Conservation (phyloP, 2,888 invertebrate genomes). For the Drosophila kokeensis region DNA sequence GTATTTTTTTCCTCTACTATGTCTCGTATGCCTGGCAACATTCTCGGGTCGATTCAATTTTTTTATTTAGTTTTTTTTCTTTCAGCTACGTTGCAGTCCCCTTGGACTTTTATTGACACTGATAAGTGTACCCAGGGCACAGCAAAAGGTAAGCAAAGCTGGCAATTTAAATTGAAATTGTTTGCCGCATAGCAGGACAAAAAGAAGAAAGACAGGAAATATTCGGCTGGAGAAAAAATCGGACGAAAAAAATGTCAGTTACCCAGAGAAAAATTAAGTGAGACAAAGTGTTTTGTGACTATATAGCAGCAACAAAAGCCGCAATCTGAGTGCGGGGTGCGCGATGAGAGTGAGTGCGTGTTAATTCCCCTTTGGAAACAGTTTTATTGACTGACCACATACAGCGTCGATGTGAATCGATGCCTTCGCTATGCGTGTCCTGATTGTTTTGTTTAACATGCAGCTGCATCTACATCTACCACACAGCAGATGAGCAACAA, state of each 20-base stretch:
- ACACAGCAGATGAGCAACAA: conserved; percentile 2
- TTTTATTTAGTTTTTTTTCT: conserved; percentile 24
- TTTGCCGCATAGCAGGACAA: conserved; percentile 67
- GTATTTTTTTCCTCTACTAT: conserved; percentile 1
- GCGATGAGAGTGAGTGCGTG: conserved; percentile 47
- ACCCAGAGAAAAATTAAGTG: conserved; percentile 68
- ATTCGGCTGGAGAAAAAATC: conserved; percentile 34
- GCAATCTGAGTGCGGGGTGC: conserved; percentile 27
- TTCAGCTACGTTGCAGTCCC: conserved; percentile 37
- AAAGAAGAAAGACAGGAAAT: conserved; percentile 16
- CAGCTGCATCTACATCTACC: conserved; percentile 27
- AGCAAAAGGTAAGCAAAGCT: conserved; percentile 76
- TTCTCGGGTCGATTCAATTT: conserved; percentile 36
- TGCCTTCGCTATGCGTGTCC: conserved; percentile 51
- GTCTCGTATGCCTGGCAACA: conserved; percentile 33
- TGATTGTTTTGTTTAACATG: conserved; percentile 72
- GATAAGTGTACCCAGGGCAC: conserved; percentile 76
- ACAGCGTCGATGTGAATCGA: conserved; percentile 35
- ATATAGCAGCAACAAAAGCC: conserved; percentile 35
- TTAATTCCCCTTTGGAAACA: conserved; percentile 75
- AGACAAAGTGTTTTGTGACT: conserved; percentile 77
- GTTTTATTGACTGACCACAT: conserved; percentile 75
- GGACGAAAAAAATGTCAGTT: conserved; percentile 41
- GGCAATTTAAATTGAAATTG: conserved; percentile 80
- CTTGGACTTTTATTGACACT: conserved; percentile 76